Conservation (phyloP, 2,888 invertebrate genomes). For the Sepiola atlantica region DNA sequence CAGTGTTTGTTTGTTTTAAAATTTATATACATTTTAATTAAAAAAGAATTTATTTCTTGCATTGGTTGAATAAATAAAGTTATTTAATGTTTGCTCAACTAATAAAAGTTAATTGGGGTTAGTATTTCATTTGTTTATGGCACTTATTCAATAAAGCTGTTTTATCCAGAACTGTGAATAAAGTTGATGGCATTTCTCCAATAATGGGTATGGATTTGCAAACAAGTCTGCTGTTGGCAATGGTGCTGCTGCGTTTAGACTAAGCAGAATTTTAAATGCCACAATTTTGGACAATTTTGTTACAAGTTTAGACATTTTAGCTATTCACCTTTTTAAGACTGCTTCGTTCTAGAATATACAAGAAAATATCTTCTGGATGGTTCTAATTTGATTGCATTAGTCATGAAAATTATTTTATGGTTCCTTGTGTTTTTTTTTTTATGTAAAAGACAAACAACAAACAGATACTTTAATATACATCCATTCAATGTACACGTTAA, state of each 20-base stretch:
- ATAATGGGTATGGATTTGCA: not conserved
- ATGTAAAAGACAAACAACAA: not conserved
- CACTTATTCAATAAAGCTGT: constrained; percentile 42
- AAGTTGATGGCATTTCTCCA: not conserved
- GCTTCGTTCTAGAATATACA: not conserved
- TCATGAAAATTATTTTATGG: not conserved
- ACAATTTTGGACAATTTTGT: not conserved
- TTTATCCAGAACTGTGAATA: constrained; percentile 24
- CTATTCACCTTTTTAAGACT: not conserved
- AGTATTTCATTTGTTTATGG: not conserved
- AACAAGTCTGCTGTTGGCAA: constrained; percentile 12
- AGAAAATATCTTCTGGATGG: not conserved
- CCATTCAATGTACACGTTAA: too few species aligned
- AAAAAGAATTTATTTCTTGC: not conserved
- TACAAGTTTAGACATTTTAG: not conserved
- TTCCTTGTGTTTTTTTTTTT: not conserved
- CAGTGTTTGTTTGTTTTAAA: not conserved
- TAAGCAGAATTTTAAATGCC: not conserved
- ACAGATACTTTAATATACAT: not conserved
- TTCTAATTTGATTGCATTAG: not conserved
- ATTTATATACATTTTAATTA: not conserved
- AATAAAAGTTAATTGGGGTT: constrained; percentile 44
- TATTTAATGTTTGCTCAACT: constrained; percentile 38
- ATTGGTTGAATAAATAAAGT: constrained; percentile 40
- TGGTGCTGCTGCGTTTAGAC: not conserved